These are phyloP conservation scores for Lutraria lutraria DNA, from an alignment of 2,888 invertebrate species.

Conservation along the genomic window DNA sequence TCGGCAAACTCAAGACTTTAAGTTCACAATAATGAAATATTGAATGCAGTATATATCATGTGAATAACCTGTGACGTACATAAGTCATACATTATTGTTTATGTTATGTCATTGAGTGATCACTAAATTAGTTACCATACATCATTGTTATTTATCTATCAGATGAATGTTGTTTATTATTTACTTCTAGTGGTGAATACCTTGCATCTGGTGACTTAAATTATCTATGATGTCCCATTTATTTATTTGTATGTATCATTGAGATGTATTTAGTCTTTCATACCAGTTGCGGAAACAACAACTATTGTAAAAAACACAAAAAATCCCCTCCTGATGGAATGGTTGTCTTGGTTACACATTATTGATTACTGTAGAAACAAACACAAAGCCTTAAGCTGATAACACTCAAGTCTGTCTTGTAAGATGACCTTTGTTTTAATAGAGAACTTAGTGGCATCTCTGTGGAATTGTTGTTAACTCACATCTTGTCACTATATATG, in stretches of 20 bases:
- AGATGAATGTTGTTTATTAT: neutral
- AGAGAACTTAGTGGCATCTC: neutral
- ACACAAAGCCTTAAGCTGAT: slow-evolving; percentile 5
- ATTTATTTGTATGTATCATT: neutral
- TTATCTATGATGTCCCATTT: neutral
- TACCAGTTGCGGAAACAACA: neutral
- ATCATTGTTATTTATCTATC: neutral
- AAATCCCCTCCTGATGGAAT: neutral
- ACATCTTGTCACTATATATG: neutral
- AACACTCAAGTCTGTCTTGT: neutral
- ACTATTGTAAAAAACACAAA: neutral
- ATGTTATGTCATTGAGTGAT: slow-evolving; percentile 13
- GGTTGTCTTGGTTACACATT: slow-evolving; percentile 30
- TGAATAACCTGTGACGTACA: neutral
- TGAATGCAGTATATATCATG: neutral
- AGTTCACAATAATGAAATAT: too few relatives aligned
- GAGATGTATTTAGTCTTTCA: neutral
- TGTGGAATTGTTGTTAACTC: neutral
- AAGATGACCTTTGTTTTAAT: neutral
- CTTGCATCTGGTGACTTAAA: neutral
- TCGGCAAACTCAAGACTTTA: too few relatives aligned
- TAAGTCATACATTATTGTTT: neutral
- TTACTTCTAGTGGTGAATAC: neutral
- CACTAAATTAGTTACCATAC: neutral
- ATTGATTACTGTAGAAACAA: slow-evolving; percentile 31